Evolutionary conservation across 1,140 invertebrate species (phyloP).

Genomic region (Phocides pigmalion): DNA sequence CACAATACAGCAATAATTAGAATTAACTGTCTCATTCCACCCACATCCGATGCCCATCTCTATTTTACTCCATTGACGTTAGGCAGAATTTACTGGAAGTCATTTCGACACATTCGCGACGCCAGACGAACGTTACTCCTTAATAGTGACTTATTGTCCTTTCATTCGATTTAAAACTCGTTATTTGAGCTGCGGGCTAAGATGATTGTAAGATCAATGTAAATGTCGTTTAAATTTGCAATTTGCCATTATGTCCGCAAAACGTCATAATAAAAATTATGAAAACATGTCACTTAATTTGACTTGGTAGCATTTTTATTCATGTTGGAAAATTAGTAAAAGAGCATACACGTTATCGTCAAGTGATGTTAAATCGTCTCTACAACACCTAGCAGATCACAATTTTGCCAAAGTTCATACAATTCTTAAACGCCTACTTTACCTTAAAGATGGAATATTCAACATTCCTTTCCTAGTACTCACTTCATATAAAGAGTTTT

Average conservation of each 20-base stretch:
- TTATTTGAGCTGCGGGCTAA: conserved; percentile 17
- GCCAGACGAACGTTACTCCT: conserved; percentile 25
- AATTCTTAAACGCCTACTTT: too few species aligned
- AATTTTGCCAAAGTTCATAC: too few species aligned
- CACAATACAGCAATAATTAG: conserved; percentile 80
- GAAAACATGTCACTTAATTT: too few species aligned
- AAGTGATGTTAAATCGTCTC: too few species aligned
- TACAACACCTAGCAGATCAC: too few species aligned
- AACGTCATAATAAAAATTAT: not conserved
- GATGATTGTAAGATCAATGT: conserved; percentile 24
- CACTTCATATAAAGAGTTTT: too few species aligned
- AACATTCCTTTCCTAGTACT: too few species aligned
- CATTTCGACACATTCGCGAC: conserved; percentile 28
- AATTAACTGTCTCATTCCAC: conserved; percentile 81
- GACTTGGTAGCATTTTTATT: too few species aligned
- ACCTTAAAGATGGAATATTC: too few species aligned
- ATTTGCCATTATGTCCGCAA: not conserved
- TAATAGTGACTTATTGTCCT: conserved; percentile 40
- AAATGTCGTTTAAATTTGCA: conserved; percentile 1
- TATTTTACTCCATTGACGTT: conserved; percentile 65
- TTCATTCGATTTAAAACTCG: conserved; percentile 34
- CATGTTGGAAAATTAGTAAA: too few species aligned
- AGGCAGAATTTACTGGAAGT: conserved; percentile 50
- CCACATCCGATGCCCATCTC: conserved; percentile 72
- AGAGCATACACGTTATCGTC: too few species aligned